Evolutionary conservation across 2,113 vertebrate species (phyloP).

Genomic region (Vulpes ferrilata): DNA sequence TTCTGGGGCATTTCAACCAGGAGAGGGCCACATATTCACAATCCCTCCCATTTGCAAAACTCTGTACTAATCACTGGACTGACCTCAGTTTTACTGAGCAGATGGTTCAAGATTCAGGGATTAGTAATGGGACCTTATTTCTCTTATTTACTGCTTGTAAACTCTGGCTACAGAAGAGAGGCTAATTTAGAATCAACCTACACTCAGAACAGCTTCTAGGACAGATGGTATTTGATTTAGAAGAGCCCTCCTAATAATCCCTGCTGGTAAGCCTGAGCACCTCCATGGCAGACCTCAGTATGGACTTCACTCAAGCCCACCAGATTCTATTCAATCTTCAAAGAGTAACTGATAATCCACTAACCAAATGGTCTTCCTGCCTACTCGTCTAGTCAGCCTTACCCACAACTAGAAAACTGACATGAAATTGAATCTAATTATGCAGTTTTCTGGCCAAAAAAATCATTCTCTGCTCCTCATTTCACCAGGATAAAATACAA

Average conservation of each 20-base stretch:
- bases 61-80: background rate
- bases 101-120: background rate
- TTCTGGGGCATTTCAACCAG: background rate
- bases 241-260: background rate
- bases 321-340: background rate
- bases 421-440: background rate
- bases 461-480: background rate
- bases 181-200: background rate
- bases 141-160: background rate
- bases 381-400: background rate
- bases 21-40: background rate
- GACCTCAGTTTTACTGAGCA: background rate
- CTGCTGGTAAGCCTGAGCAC: background rate
- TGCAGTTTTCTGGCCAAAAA: background rate
- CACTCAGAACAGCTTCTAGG: background rate
- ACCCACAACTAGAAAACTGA: slow-evolving; percentile 3
- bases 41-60: background rate
- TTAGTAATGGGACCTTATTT: background rate
- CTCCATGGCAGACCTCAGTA: background rate
- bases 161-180: background rate
- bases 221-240: background rate
- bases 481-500: background rate
- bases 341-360: background rate
- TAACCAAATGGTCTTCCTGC: background rate
- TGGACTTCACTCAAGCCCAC: background rate